Evolutionary conservation across 2,888 invertebrate genomes (phyloP), one percentile per base, ranked within the genome.

Genomic region (Hydroisotoma schaefferi): DNA sequence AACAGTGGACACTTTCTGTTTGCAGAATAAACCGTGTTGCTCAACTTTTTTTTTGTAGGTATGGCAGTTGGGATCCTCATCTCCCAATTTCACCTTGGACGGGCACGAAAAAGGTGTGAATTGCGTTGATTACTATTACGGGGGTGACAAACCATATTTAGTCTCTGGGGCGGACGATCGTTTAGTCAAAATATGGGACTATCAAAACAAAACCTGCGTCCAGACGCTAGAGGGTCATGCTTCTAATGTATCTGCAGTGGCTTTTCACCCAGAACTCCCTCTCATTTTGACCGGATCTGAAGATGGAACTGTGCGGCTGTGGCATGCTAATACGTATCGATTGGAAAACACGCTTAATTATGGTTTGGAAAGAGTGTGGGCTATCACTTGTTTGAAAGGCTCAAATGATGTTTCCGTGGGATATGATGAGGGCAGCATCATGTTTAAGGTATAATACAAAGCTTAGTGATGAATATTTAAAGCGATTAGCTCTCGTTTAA

Each of bases 51-150:
- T 37, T 8, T 44, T 67, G 37, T 61, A 86, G 86, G 89, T 95
- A 1, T 99, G 99, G 99, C 98, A 99, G 76, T 82, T 99, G 48
- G 99, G 99, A 1, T 95, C 97, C 0, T 87, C 90, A n/a, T 87
- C 88, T 18, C 93, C 98, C 0, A 99, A 99, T 80, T 99, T 99
- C 78, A 98, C 99, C 0, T 79, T 99, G 27, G 98, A 99, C 75
- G 98, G 91, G 0, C 99, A 99, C 75, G 97, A 97, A 74, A 98
- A 98, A 76, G 99, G 99, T 26, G 94, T 98, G 0, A 99, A 99
- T 77, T 98, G 98, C 78, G 94, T 99, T 0, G 98, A 99, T 78
- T 99, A 99, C 76, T 99, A 99, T 76, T 91, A 95, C 75, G 98
- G 95, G 6, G 98, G 97, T 4, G 99, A 99, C 76, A 99, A 99